These are phyloP conservation scores for Stylophora pistillata DNA, from an alignment of 64 coral and sea anemone species.

Conservation along the genomic window DNA sequence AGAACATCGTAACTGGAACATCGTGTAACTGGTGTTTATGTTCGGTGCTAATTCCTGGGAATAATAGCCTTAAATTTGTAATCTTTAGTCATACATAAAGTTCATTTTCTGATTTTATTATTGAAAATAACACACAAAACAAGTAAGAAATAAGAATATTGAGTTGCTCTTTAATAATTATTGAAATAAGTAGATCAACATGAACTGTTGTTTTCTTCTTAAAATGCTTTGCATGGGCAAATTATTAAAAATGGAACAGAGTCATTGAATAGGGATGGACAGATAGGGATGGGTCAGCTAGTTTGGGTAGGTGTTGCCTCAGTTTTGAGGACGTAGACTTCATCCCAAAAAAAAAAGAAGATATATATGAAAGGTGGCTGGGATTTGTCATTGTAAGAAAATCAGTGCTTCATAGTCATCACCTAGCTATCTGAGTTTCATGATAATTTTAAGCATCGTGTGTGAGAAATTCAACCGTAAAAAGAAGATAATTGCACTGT, in stretches of 20 bases:
- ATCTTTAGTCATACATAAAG: slow-evolving; percentile 5
- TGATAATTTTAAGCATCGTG: too few relatives aligned
- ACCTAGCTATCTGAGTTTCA: too few relatives aligned
- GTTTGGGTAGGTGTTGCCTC: slow-evolving; percentile 6
- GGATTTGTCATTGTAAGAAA: too few relatives aligned
- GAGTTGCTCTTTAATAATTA: slow-evolving; percentile 10
- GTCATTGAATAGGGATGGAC: background rate
- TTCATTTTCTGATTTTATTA: slow-evolving; percentile 12
- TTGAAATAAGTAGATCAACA: slow-evolving; percentile 1
- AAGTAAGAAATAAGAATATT: slow-evolving; percentile 1
- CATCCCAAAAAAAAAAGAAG: too few relatives aligned
- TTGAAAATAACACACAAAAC: slow-evolving; percentile 9
- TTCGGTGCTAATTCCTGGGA: slow-evolving; percentile 8
- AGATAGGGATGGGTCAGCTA: slow-evolving; percentile 15
- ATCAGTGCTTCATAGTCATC: too few relatives aligned
- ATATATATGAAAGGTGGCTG: too few relatives aligned
- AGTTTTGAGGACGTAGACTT: background rate
- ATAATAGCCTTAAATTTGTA: slow-evolving; percentile 5
- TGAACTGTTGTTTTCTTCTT: background rate
- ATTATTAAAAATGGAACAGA: too few relatives aligned
- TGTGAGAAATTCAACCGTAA: too few relatives aligned
- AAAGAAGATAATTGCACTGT: too few relatives aligned
- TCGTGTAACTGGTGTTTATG: background rate
- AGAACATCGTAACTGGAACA: too few relatives aligned
- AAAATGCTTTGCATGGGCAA: too few relatives aligned